phyloP scores from a whole-genome alignment of 2,113 vertebrate species.

The Rhinolophus sinicus region DNA sequence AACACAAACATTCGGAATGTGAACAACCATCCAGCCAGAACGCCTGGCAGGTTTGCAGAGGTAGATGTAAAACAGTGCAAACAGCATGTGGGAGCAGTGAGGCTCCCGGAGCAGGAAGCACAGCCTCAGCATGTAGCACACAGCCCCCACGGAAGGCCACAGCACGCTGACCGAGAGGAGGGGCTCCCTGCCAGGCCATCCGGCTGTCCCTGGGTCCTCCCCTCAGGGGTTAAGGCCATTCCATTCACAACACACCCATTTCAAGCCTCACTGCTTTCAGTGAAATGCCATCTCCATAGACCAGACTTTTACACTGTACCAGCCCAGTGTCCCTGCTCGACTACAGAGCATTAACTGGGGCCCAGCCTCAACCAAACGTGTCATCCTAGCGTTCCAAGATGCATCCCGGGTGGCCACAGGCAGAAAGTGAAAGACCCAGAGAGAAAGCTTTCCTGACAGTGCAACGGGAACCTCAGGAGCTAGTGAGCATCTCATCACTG shows the following conservation, averaged over 20 bases:
- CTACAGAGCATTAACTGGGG: background rate
- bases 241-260: background rate
- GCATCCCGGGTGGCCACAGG: background rate
- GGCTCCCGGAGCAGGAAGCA: background rate
- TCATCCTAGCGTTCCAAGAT: background rate
- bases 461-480: background rate
- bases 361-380: background rate
- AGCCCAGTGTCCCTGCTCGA: background rate
- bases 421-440: background rate
- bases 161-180: background rate
- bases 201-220: background rate
- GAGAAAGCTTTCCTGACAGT: background rate
- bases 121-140: background rate
- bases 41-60: constrained; percentile 8
- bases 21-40: constrained; percentile 39
- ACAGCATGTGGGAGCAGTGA: background rate
- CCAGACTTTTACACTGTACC: background rate
- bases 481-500: fast-evolving
- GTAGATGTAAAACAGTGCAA: background rate
- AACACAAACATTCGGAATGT: constrained; percentile 56
- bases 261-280: background rate
- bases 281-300: background rate
- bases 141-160: background rate
- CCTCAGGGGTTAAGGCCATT: background rate
- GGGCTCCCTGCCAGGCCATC: fast-evolving